phyloP scores from a whole-genome alignment of 2,888 invertebrate species.

The Zaprionus bogoriensis region DNA sequence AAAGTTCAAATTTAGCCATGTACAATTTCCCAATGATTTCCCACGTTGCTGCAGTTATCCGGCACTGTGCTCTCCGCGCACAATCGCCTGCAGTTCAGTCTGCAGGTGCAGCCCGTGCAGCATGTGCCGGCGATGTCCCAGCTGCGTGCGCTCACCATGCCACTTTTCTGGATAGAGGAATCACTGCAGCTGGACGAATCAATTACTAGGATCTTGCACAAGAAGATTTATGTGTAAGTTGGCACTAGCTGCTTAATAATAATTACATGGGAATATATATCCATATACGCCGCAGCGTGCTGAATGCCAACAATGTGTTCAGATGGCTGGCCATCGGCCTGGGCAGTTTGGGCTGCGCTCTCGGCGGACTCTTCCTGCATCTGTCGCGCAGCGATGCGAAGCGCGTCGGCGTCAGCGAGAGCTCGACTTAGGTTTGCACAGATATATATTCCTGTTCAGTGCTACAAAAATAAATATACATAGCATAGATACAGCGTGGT shows the following conservation, averaged over 20 bases:
- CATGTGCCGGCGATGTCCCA: constrained; percentile 87
- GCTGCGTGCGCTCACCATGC: constrained; percentile 86
- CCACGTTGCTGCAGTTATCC: constrained; percentile 67
- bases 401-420: constrained; percentile 19
- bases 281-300: constrained; percentile 30
- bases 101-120: constrained; percentile 85
- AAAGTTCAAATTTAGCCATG: too few species aligned
- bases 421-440: neutral
- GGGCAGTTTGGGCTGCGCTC: constrained; percentile 45
- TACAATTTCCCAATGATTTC: neutral
- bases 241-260: neutral
- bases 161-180: constrained; percentile 92
- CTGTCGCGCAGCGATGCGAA: constrained; percentile 27
- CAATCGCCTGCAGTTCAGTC: constrained; percentile 89
- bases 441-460: neutral
- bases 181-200: constrained; percentile 80
- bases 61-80: constrained; percentile 88
- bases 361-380: constrained; percentile 42
- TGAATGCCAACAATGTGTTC: constrained; percentile 54
- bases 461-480: too few species aligned
- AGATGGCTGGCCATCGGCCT: constrained; percentile 54
- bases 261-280: neutral
- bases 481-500: neutral
- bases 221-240: constrained; percentile 64
- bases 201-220: constrained; percentile 52